phyloP scores from a whole-genome alignment of 2,888 invertebrate species.

The Monoplex corrugatus region DNA sequence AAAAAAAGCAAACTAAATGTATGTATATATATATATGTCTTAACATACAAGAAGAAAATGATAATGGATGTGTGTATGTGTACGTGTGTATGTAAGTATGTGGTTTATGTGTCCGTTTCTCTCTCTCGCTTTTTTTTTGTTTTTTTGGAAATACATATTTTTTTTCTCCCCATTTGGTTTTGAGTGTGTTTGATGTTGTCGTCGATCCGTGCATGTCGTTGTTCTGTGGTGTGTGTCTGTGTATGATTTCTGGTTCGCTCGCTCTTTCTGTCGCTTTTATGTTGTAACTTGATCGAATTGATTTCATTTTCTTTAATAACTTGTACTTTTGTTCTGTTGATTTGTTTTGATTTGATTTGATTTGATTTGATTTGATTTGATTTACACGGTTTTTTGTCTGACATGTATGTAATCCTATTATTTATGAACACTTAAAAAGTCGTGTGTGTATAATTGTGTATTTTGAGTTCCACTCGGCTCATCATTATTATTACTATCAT shows the following conservation, averaged over 20 bases:
- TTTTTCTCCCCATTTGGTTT: too few relatives aligned
- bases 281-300: too few relatives aligned
- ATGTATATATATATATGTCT: too few relatives aligned
- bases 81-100: too few relatives aligned
- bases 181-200: background rate
- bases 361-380: background rate
- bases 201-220: background rate
- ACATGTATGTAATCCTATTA: constrained; percentile 1
- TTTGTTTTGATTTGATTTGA: background rate
- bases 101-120: too few relatives aligned
- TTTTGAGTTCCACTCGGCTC: background rate
- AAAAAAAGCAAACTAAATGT: too few relatives aligned
- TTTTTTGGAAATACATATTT: too few relatives aligned
- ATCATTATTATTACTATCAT: background rate
- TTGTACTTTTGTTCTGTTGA: background rate
- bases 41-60: too few relatives aligned
- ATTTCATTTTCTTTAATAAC: too few relatives aligned
- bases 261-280: too few relatives aligned
- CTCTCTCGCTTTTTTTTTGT: too few relatives aligned
- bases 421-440: constrained; percentile 12
- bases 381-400: background rate
- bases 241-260: background rate
- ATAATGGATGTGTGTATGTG: too few relatives aligned
- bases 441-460: background rate
- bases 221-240: background rate